phyloP scores from a whole-genome alignment of 2,797 vertebrate species.

The Eulemur mongoz region DNA sequence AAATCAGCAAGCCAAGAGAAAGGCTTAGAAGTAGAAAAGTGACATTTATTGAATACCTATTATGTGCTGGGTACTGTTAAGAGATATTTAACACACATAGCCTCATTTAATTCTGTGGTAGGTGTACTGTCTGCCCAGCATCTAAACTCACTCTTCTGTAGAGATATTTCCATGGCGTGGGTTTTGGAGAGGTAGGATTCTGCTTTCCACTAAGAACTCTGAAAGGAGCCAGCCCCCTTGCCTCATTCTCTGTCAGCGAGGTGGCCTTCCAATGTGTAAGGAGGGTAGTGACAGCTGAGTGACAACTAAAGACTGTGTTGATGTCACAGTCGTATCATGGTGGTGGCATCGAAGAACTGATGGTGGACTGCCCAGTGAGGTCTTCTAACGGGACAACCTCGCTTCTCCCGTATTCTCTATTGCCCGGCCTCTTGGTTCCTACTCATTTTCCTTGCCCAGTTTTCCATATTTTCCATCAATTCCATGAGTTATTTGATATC shows the following conservation, averaged over 20 bases:
- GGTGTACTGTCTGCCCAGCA: not conserved
- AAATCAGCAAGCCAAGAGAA: not conserved
- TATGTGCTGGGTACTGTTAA: not conserved
- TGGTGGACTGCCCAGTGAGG: not conserved
- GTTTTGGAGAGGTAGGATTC: not conserved
- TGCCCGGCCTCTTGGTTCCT: not conserved
- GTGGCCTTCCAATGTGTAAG: not conserved
- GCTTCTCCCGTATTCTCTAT: not conserved
- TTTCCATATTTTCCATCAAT: not conserved
- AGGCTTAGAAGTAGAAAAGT: not conserved
- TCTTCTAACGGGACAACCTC: not conserved
- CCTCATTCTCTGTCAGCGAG: not conserved
- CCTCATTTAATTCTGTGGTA: not conserved
- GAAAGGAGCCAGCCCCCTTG: not conserved
- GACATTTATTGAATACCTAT: not conserved
- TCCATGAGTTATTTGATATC: not conserved
- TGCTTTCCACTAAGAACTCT: not conserved
- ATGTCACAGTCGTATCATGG: not conserved
- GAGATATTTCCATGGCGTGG: not conserved
- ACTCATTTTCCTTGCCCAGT: not conserved
- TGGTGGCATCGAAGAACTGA: not conserved
- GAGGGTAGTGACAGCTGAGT: not conserved
- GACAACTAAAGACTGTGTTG: no score
- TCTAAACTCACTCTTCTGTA: not conserved
- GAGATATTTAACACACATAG: not conserved